Evolutionary conservation across 2,797 vertebrate species (phyloP).

Genomic region (Phalanger gymnotis): DNA sequence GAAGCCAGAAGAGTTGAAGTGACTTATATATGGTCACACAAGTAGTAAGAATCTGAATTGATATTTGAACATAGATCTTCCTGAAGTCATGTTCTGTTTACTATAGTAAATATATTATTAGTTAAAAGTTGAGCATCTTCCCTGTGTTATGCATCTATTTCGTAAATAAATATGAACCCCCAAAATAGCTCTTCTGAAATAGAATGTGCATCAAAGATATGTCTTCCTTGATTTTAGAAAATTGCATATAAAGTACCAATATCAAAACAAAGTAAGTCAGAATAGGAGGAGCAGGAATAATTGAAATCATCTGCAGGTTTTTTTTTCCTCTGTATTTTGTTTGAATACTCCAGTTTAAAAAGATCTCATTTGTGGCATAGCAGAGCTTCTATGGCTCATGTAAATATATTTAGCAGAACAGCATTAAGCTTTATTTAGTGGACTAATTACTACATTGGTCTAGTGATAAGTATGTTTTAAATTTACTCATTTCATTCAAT

Average conservation of each 20-base stretch:
- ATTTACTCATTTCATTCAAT: conserved; percentile 31
- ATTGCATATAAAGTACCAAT: conserved; percentile 38
- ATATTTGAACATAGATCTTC: not conserved
- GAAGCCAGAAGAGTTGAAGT: not conserved
- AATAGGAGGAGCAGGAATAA: not conserved
- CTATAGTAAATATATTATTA: conserved; percentile 11
- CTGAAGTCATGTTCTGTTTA: not conserved
- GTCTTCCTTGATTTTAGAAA: conserved; percentile 38
- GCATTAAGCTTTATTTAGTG: conserved; percentile 46
- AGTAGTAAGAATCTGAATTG: not conserved
- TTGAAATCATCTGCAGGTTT: not conserved
- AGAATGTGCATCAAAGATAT: not conserved
- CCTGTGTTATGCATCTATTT: conserved; percentile 32
- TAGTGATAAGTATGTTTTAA: conserved; percentile 61
- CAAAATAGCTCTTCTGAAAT: not conserved
- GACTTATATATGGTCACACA: not conserved
- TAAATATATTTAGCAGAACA: conserved; percentile 43
- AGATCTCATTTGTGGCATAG: conserved; percentile 40
- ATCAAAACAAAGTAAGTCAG: conserved; percentile 1
- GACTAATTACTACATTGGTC: conserved; percentile 55
- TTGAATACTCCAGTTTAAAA: conserved; percentile 52
- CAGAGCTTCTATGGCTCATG: not conserved
- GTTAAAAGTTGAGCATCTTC: conserved; percentile 6
- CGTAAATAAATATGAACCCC: conserved; percentile 1
- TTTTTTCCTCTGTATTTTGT: conserved; percentile 15